These are phyloP conservation scores for Listronotus oregonensis DNA, from an alignment of 1,140 invertebrate genomes.

Conservation along the genomic window DNA sequence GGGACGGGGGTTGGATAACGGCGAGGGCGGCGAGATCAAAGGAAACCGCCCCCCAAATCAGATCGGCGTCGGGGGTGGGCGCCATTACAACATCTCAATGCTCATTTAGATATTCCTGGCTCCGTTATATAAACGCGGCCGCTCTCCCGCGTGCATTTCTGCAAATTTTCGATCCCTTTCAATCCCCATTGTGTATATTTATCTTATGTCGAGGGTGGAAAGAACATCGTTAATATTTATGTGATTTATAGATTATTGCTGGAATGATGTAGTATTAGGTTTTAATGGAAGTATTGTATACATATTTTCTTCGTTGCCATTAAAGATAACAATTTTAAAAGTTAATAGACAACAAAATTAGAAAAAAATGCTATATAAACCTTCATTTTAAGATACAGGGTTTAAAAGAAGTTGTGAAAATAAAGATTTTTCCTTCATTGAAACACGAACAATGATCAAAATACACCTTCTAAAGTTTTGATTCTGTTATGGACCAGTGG, in stretches of 20 bases:
- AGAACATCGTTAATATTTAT: slow-evolving; percentile 36
- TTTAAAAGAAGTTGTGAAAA: no score
- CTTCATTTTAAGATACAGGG: no score
- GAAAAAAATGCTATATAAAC: no score
- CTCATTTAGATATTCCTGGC: slow-evolving; percentile 55
- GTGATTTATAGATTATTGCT: neutral
- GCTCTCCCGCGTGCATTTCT: slow-evolving; percentile 19
- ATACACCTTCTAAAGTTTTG: no score
- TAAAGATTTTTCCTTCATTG: no score
- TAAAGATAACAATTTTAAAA: no score
- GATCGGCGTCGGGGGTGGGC: slow-evolving; percentile 51
- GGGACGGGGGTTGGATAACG: slow-evolving; percentile 35
- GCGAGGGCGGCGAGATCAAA: slow-evolving; percentile 55
- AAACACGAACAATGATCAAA: no score
- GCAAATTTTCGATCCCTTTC: slow-evolving; percentile 29
- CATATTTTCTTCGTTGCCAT: no score
- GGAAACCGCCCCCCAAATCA: slow-evolving; percentile 56
- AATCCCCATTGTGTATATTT: slow-evolving; percentile 25
- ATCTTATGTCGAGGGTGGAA: slow-evolving; percentile 13
- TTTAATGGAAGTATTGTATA: no score
- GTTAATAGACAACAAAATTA: no score
- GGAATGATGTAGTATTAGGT: no score
- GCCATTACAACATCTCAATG: slow-evolving; percentile 57
- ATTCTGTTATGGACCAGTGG: no score
- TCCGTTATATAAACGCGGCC: slow-evolving; percentile 29